These are phyloP conservation scores for Fragum sueziense DNA, from an alignment of 2,888 invertebrate genomes.

Conservation along the genomic window DNA sequence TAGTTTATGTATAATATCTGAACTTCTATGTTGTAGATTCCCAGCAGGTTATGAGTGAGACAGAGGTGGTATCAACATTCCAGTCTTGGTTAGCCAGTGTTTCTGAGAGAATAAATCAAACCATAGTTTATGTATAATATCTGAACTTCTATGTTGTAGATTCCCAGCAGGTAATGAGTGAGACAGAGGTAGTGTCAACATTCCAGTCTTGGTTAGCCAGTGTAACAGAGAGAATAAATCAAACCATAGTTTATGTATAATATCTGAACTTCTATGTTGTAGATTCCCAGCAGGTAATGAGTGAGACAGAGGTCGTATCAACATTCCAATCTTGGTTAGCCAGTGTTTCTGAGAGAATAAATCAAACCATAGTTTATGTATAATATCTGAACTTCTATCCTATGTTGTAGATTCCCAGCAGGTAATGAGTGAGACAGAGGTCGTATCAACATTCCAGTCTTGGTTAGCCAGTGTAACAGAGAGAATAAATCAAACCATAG, in stretches of 20 bases:
- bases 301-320: slow-evolving; percentile 80
- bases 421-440: slow-evolving; percentile 75
- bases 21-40: slow-evolving; percentile 35
- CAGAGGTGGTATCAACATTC: slow-evolving; percentile 84
- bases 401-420: slow-evolving; percentile 36
- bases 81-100: slow-evolving; percentile 89
- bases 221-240: slow-evolving; percentile 90
- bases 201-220: slow-evolving; percentile 90
- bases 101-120: slow-evolving; percentile 90
- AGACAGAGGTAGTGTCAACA: slow-evolving; percentile 79
- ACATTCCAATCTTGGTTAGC: slow-evolving; percentile 88
- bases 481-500: slow-evolving; percentile 89
- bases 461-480: slow-evolving; percentile 91
- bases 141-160: no score
- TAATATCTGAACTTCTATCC: no score
- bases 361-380: no score
- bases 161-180: slow-evolving; percentile 69
- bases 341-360: slow-evolving; percentile 90
- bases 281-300: slow-evolving; percentile 62
- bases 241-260: slow-evolving; percentile 89
- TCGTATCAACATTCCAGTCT: slow-evolving; percentile 85
- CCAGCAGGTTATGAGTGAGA: slow-evolving; percentile 73
- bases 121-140: slow-evolving; percentile 90
- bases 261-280: no score
- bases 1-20: no score